Percentiles rank a stretch among this genome's conserved stretches.
Conservation (phyloP, 2,113 vertebrate genomes). For the human region GRCh38 chr9:132778501-132779000, state of each 20-base stretch:
- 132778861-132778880: too few species aligned
- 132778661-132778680: neutral
- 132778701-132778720: fast-evolving
- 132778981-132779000: neutral
- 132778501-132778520: constrained; percentile 6
- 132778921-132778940: neutral
- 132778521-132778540: constrained; percentile 56
- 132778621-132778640: neutral
- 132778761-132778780: neutral
- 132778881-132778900: too few species aligned
- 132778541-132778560: constrained; percentile 1
- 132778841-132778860: neutral
- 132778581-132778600: neutral
- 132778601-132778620: neutral
- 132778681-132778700: neutral
- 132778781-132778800: neutral
- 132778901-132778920: fast-evolving
- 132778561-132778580: constrained; percentile 44
- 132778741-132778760: neutral
- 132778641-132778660: constrained; percentile 10
- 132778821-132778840: fast-evolving
- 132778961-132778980: fast-evolving
- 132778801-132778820: neutral
- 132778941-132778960: neutral
- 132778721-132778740: neutral